Evolutionary conservation across 1,140 invertebrate species (phyloP), one percentile per base, ranked within the genome.

Genomic region (Dolichoris vasculosae): DNA sequence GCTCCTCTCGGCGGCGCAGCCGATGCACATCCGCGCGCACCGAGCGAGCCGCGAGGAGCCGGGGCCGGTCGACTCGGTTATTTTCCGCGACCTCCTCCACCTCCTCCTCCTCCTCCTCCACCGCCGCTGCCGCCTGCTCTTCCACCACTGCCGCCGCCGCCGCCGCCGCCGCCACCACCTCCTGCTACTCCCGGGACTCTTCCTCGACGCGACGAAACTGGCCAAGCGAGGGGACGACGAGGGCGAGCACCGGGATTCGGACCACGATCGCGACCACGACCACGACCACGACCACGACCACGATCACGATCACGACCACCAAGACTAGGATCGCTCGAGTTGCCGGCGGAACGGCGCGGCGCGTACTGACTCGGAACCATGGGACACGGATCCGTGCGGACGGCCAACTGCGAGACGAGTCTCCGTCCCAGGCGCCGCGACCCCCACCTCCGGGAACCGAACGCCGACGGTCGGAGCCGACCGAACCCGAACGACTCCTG

Each of bases 301-400:
- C n/a, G n/a, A n/a, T n/a, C n/a, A n/a, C n/a, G n/a, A n/a, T n/a
- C n/a, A n/a, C n/a, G n/a, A n/a, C n/a, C n/a, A n/a, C n/a, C n/a
- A n/a, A 15, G 7, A n/a, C 4, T 0, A 82, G 69, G 40, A 17
- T 82, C 20, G 32, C 48, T 46, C 55, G 43, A 7, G 88, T 89
- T 90, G 88, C 90, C 92, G 91, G 91, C 91, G 86, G 90, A 89
- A 90, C 90, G 88, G 91, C 92, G 90, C 92, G 92, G 90, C 91
- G 89, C 89, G 87, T 90, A 93, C 92, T 93, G 90, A 86, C 86
- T 83, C 86, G 88, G 86, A 6, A 84, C 87, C 82, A 84, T 83
- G 15, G 20, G 8, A 40, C 69, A 17, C 0, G 17, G 7, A 11
- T 43, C 67, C 32, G 15, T 13, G 67, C 55, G 55, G 55, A 3